Base-by-base conservation (phyloP, 1,140 invertebrate genomes). In the Elysia chlorotica region DNA sequence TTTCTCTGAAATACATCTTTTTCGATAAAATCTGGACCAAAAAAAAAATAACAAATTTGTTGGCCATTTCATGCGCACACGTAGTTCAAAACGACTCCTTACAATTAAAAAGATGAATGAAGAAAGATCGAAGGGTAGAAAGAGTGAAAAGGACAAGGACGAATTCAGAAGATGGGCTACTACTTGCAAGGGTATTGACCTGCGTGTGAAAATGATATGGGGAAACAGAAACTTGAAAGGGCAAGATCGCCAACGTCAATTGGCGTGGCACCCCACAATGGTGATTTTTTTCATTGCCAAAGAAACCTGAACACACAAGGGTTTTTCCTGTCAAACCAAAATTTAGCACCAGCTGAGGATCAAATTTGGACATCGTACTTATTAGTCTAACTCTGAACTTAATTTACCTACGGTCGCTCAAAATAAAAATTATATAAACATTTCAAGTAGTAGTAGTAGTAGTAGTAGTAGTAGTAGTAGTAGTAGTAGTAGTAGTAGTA, bases 401-500 rank as follows among this genome's bases (percentile, higher is more conserved):
- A 10, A 10, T 10, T 14, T 48, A n/a, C n/a, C 41, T n/a, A 48
- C 41, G n/a, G n/a, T 48, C n/a, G 41, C 41, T 48, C 41, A 14
- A 48, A 48, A 48, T 14, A 48, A 48, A 48, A 48, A 48, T 48
- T 48, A 48, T 14, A 14, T 48, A n/a, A 48, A 14, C n/a, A 14
- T 14, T 48, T 48, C 41, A 14, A 28, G 61, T 63, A 63, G 61
- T 63, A 63, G 61, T 25, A 6, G 61, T 53, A 53, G 41, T 53
- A 53, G 41, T 63, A 63, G 61, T 63, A 25, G 61, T 63, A 63
- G 61, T 25, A 6, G 61, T 63, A 63, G 61, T 63, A 63, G 4
- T 63, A 63, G 61, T 6, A 63, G 61, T 6, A 6, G 61, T 63
- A 31, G 4, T 6, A 30, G 4, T 3, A 31, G 61, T 63, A 63